Conservation (phyloP, 2,797 vertebrate genomes). For the Xenentodon cancila region DNA sequence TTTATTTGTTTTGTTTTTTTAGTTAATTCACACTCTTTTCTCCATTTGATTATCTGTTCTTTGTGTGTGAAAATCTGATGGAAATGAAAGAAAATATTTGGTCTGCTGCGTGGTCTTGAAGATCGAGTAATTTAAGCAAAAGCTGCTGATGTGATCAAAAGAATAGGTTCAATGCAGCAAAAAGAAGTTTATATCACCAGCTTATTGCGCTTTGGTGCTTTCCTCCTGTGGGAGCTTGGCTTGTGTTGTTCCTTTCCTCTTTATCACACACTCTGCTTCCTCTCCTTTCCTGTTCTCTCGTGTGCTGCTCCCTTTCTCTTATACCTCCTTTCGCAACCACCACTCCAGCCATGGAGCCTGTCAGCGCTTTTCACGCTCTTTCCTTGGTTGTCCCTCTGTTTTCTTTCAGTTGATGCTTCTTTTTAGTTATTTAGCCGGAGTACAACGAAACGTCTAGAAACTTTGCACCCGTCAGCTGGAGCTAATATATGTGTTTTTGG, state of each 20-base stretch:
- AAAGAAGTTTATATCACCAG: conserved; percentile 73
- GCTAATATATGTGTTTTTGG: conserved; percentile 53
- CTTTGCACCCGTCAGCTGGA: conserved; percentile 34
- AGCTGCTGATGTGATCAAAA: conserved; percentile 70
- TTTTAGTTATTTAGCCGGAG: conserved; percentile 38
- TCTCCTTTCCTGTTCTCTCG: conserved; percentile 33
- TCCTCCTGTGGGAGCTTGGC: conserved; percentile 72
- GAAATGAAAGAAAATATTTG: conserved; percentile 30
- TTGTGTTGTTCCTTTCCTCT: conserved; percentile 58
- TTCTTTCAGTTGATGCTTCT: conserved; percentile 50
- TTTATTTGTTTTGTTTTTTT: no score
- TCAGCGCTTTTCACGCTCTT: conserved; percentile 68
- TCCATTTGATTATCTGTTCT: not conserved
- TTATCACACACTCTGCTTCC: conserved; percentile 56
- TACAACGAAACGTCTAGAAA: conserved; percentile 45
- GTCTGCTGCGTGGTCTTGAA: conserved; percentile 51
- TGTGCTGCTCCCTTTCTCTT: conserved; percentile 32
- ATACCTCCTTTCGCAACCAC: conserved; percentile 54
- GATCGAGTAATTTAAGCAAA: conserved; percentile 74
- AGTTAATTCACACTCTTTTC: no score
- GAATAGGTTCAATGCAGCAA: conserved; percentile 68
- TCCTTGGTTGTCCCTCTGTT: conserved; percentile 65
- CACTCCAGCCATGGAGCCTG: conserved; percentile 58
- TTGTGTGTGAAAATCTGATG: conserved; percentile 45
- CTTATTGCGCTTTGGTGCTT: conserved; percentile 76